Evolutionary conservation across 2,797 vertebrate genomes (phyloP), one percentile per base, ranked within the genome.

Genomic region (Pterois miles): DNA sequence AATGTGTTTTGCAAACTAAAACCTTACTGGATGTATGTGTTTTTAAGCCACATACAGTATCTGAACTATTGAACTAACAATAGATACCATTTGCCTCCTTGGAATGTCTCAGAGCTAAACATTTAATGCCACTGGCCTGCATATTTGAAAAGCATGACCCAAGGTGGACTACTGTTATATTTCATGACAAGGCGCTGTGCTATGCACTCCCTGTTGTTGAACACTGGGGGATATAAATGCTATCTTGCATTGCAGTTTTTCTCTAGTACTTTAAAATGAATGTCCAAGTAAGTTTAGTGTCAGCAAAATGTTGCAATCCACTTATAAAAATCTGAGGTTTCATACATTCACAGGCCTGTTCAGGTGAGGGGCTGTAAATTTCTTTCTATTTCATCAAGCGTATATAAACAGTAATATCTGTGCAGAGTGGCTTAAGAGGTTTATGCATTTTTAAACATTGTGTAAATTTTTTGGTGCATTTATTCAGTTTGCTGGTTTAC

Each of bases 381-480:
- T 66, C 48, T 86, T 81, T 81, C 69, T 62, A 76, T 84, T 87
- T 84, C 71, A 71, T 76, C 60, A 66, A 85, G 81, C 66, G 54
- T 81, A 53, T 83, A 90, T 93, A 91, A 94, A 94, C 94, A 93
- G 94, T 93, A 86, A 93, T 93, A 88, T 73, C 18, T 66, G 14
- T 68, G 31, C 59, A 43, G 85, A 89, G 88, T 85, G 82, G 83
- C 81, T 92, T 87, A 91, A 93, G 75, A 93, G 91, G 89, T 89
- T 92, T 87, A 93, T 95, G 80, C 78, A 95, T 94, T 91, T 93
- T 94, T 93, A 90, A 94, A 84, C 48, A 66, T 78, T 11, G 29
- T 84, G 75, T 80, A n/a, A n/a, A n/a, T 82, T 68, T 65, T 76
- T 80, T 85, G 33, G 29, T 60, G 48, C 64, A 50, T 86, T 86